These are phyloP conservation scores for Endotricha flammealis DNA, from an alignment of 2,888 invertebrate species.

Conservation along the genomic window DNA sequence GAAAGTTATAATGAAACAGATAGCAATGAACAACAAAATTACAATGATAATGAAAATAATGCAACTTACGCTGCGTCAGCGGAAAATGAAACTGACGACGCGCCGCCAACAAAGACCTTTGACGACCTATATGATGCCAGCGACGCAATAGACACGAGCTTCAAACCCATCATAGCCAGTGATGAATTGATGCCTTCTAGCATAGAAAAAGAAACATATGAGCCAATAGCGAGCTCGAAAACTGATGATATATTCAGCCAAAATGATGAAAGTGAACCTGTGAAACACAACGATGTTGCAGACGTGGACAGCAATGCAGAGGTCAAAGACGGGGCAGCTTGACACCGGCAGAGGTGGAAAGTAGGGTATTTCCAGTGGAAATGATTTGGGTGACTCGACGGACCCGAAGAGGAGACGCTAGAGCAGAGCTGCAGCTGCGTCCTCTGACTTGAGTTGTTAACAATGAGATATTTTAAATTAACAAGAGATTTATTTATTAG, in stretches of 20 bases:
- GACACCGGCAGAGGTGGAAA: conserved; percentile 50
- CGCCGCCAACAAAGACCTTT: conserved; percentile 7
- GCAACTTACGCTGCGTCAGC: conserved; percentile 13
- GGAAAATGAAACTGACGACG: neutral
- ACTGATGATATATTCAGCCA: conserved; percentile 43
- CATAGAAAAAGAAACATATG: conserved; percentile 9
- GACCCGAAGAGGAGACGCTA: conserved; percentile 12
- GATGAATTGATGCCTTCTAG: conserved; percentile 3
- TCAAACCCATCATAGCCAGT: conserved; percentile 18
- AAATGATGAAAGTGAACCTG: conserved; percentile 23
- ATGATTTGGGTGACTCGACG: conserved; percentile 67
- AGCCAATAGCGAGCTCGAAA: conserved; percentile 13
- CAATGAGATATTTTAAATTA: neutral
- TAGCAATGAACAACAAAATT: no score
- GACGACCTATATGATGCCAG: conserved; percentile 45
- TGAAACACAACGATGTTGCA: conserved; percentile 13
- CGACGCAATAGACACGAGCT: conserved; percentile 52
- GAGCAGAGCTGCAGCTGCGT: conserved; percentile 2
- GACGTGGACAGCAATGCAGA: conserved; percentile 24
- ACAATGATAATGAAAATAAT: conserved; percentile 1
- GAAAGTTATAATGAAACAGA: neutral
- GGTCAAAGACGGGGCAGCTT: conserved; percentile 43
- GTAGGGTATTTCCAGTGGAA: conserved; percentile 65
- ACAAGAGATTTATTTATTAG: neutral
- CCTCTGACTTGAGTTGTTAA: conserved; percentile 3